Conservation (phyloP, 2,797 vertebrate species). For the Sarcophilus harrisii region DNA sequence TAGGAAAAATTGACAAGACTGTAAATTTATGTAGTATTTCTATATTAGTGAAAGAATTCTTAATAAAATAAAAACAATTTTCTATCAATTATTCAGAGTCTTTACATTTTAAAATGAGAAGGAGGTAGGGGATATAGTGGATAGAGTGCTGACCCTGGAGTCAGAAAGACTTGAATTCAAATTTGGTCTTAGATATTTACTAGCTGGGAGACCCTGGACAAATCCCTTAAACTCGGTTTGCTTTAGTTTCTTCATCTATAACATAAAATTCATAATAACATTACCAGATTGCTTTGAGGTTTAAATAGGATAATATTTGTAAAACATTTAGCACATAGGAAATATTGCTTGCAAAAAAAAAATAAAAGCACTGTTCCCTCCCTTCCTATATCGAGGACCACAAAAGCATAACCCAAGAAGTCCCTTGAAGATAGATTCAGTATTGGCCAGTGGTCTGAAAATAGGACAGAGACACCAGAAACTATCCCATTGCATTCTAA, state of each 20-base stretch:
- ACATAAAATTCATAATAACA: background rate
- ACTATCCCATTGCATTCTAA: constrained; percentile 36
- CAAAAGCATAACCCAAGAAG: constrained; percentile 6
- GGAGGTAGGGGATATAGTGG: background rate
- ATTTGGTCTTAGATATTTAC: background rate
- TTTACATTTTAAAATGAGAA: background rate
- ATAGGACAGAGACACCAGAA: constrained; percentile 12
- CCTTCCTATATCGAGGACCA: constrained; percentile 21
- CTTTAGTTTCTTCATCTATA: background rate
- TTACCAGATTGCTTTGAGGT: background rate
- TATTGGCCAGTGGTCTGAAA: background rate
- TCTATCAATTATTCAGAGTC: constrained; percentile 38
- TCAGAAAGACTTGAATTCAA: background rate
- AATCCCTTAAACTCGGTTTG: background rate
- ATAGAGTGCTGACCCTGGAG: background rate
- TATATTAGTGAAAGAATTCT: constrained; percentile 1
- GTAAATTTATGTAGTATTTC: constrained; percentile 21
- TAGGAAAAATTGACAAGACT: constrained; percentile 9
- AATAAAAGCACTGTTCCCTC: background rate
- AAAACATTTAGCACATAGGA: background rate
- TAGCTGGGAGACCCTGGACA: background rate
- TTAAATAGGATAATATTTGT: background rate
- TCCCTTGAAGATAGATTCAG: background rate
- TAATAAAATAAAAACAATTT: constrained; percentile 42
- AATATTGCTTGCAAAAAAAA: background rate